Evolutionary conservation across 2,113 vertebrate genomes (phyloP).

Genomic region (Triplophysa siluroides): DNA sequence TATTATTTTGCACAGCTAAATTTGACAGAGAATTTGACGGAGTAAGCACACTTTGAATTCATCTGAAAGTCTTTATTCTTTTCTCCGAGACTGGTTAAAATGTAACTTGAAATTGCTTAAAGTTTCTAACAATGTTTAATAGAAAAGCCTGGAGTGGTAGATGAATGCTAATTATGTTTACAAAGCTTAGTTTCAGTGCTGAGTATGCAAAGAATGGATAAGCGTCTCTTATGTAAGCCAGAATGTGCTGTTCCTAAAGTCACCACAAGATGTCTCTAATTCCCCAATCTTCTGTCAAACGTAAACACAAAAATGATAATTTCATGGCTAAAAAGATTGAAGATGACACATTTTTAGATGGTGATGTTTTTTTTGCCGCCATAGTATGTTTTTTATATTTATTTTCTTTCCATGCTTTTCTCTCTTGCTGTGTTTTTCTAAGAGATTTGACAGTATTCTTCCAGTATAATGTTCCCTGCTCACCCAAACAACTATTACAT

Average conservation of each 20-base stretch:
- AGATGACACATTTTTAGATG: background rate
- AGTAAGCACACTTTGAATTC: background rate
- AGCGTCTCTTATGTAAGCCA: slow-evolving; percentile 37
- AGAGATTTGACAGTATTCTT: too few relatives aligned
- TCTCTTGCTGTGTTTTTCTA: background rate
- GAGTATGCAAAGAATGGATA: slow-evolving; percentile 15
- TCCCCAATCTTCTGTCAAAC: background rate
- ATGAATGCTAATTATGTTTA: slow-evolving; percentile 3
- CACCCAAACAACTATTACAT: slow-evolving; percentile 2
- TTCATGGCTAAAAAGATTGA: background rate
- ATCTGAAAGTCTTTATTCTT: too few relatives aligned
- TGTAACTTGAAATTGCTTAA: background rate
- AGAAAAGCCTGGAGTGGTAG: background rate
- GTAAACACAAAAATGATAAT: background rate
- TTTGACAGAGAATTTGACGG: background rate
- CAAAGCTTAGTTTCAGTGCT: background rate
- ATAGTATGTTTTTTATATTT: background rate
- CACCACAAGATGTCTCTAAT: slow-evolving; percentile 42
- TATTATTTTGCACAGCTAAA: background rate
- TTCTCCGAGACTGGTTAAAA: background rate
- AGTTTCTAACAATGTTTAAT: slow-evolving; percentile 1
- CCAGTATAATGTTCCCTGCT: background rate
- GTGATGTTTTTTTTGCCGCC: background rate
- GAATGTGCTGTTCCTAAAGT: background rate
- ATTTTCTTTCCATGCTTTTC: background rate